Conservation (phyloP, 2,888 invertebrate species). For the Julus scanicus region DNA sequence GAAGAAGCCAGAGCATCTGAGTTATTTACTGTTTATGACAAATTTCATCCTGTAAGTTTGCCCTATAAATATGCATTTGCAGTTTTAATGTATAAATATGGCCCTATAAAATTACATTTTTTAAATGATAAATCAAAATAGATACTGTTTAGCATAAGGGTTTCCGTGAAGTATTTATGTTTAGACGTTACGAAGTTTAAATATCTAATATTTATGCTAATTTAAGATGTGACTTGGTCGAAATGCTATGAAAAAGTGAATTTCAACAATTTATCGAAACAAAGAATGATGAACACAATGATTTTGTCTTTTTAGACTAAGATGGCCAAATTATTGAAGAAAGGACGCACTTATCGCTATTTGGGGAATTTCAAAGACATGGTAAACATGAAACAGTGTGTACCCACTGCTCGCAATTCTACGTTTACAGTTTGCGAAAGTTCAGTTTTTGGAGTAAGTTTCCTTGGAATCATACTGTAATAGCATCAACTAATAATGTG, state of each 20-base stretch:
- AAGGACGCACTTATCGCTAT: not conserved
- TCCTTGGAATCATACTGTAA: too few species aligned
- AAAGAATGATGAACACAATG: not conserved
- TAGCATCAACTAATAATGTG: too few species aligned
- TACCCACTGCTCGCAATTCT: not conserved
- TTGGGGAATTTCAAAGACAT: not conserved
- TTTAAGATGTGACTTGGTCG: too few species aligned
- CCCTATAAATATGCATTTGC: too few species aligned
- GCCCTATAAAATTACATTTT: too few species aligned
- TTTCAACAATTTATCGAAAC: not conserved
- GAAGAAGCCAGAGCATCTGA: not conserved
- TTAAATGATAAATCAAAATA: too few species aligned
- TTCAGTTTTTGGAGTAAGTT: not conserved
- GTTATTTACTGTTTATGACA: not conserved
- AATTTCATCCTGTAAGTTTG: constrained; percentile 23
- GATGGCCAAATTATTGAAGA: not conserved
- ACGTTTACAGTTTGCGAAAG: not conserved
- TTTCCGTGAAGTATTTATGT: too few species aligned
- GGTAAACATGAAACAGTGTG: not conserved
- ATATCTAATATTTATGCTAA: too few species aligned
- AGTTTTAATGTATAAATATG: too few species aligned
- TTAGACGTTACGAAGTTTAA: too few species aligned
- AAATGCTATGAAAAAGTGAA: not conserved
- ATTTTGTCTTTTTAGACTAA: not conserved
- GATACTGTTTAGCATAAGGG: too few species aligned